Evolutionary conservation across 1,140 invertebrate species (phyloP).

Genomic region (Ceratosolen fusciceps): DNA sequence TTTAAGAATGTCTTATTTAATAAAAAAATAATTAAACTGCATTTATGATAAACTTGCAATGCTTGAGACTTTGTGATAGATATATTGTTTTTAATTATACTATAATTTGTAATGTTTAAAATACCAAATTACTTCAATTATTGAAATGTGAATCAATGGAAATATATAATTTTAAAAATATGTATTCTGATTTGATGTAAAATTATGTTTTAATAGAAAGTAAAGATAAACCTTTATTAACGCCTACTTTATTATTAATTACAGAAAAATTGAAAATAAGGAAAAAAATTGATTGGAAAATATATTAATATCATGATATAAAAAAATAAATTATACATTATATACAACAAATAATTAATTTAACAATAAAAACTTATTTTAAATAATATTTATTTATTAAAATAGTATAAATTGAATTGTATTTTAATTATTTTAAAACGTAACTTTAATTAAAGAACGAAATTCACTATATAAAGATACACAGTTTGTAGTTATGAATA

Average conservation of each 20-base stretch:
- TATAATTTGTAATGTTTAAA: no score
- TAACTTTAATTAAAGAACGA: no score
- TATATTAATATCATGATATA: neutral
- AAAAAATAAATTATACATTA: neutral
- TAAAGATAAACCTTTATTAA: neutral
- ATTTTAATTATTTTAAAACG: neutral
- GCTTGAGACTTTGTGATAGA: no score
- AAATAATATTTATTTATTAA: neutral
- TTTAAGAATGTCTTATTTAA: no score
- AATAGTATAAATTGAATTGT: neutral
- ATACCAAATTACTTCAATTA: no score
- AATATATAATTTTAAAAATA: slow-evolving; percentile 20
- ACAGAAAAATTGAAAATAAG: neutral
- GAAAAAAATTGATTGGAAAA: neutral
- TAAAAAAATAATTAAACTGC: no score
- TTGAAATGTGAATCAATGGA: no score
- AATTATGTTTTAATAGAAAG: neutral
- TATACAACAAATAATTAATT: no score
- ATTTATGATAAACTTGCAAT: no score
- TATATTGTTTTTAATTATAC: no score
- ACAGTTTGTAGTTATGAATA: no score
- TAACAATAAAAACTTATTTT: neutral
- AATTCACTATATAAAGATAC: no score
- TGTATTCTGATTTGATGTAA: slow-evolving; percentile 3
- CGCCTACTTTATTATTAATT: neutral